Conservation (phyloP, 2,888 invertebrate species). For the Mesochorus sp. region DNA sequence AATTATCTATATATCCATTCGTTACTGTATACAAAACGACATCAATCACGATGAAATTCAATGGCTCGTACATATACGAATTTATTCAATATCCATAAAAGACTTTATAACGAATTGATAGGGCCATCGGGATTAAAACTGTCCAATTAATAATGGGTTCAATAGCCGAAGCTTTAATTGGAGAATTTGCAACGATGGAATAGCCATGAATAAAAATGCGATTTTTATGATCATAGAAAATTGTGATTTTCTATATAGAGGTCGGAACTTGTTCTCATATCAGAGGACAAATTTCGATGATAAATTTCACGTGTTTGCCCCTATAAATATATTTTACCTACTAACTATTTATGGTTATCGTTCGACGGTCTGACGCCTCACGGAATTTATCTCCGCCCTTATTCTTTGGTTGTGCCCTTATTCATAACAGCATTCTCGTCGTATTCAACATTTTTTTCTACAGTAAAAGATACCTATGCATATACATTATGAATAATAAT, state of each 20-base stretch:
- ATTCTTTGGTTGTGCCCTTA: not conserved
- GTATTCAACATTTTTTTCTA: not conserved
- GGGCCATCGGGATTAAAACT: not conserved
- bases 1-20: no score
- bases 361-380: constrained; percentile 10
- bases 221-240: no score
- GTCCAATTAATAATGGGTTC: not conserved
- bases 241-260: no score
- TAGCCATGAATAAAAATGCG: no score
- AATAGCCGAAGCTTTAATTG: not conserved
- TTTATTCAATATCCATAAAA: no score
- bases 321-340: constrained; percentile 2
- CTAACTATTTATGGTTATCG: constrained; percentile 24
- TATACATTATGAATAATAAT: not conserved
- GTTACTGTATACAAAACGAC: no score
- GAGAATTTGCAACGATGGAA: no score
- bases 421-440: not conserved
- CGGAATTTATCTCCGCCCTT: constrained; percentile 14
- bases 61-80: no score
- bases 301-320: not conserved
- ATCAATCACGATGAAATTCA: no score
- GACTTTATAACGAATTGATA: no score
- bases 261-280: not conserved
- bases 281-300: not conserved
- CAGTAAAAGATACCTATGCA: no score